Conservation (phyloP, 2,888 invertebrate species). For the Stenurella melanura region DNA sequence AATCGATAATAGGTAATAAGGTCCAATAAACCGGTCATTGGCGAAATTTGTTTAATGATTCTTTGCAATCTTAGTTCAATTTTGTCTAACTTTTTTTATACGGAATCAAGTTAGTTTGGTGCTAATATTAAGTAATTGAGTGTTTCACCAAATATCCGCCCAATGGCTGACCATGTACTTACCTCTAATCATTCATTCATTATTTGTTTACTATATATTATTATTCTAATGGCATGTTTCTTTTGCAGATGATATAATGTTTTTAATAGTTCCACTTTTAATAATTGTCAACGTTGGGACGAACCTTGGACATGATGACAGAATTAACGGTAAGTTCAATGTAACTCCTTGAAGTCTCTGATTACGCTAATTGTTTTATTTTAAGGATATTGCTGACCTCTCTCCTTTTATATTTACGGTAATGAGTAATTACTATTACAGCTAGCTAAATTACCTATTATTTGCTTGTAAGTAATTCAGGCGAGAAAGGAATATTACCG, state of each 20-base stretch:
- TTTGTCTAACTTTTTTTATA: too few species aligned
- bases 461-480: not conserved
- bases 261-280: slow-evolving; percentile 31
- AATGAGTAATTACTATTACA: not conserved
- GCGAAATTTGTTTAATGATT: too few species aligned
- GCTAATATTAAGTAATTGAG: too few species aligned
- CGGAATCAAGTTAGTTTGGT: too few species aligned
- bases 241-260: slow-evolving; percentile 26
- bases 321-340: slow-evolving; percentile 18
- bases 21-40: too few species aligned
- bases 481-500: too few species aligned
- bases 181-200: not conserved
- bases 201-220: not conserved
- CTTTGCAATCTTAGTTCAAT: too few species aligned
- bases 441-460: not conserved
- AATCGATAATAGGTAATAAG: too few species aligned
- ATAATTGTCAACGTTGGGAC: slow-evolving; percentile 18
- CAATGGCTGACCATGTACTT: not conserved
- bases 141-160: too few species aligned
- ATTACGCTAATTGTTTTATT: not conserved
- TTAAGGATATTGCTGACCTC: not conserved
- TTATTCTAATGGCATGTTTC: not conserved
- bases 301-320: slow-evolving; percentile 13
- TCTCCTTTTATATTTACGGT: not conserved
- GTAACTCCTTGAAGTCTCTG: not conserved